These are phyloP conservation scores for Halictus quadricinctus DNA, from an alignment of 2,888 invertebrate genomes.

Conservation along the genomic window DNA sequence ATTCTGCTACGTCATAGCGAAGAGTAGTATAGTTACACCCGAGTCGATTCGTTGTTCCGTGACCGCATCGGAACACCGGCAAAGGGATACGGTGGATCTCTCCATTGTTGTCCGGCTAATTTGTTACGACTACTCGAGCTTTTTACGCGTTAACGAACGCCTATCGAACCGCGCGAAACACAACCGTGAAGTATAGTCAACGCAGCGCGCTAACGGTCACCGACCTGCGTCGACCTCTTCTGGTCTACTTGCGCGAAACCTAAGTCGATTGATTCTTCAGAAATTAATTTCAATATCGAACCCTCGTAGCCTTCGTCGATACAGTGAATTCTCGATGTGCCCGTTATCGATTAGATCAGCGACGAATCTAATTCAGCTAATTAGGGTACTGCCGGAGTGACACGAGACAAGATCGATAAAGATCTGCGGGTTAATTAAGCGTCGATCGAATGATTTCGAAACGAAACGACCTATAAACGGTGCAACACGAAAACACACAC, in stretches of 20 bases:
- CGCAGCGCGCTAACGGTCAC: slow-evolving; percentile 54
- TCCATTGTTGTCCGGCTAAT: slow-evolving; percentile 54
- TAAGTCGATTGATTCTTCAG: neutral
- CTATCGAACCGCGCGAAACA: slow-evolving; percentile 1
- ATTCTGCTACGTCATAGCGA: slow-evolving; percentile 39
- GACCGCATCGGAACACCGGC: slow-evolving; percentile 2
- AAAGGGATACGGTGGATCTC: slow-evolving; percentile 38
- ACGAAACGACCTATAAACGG: slow-evolving; percentile 1
- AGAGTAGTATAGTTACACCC: slow-evolving; percentile 7
- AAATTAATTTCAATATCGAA: no score
- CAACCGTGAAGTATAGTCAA: neutral
- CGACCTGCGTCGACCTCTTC: slow-evolving; percentile 62
- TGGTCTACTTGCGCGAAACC: slow-evolving; percentile 35
- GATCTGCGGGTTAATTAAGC: slow-evolving; percentile 37
- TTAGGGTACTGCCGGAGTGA: slow-evolving; percentile 9
- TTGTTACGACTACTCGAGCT: slow-evolving; percentile 49
- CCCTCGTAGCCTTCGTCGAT: no score
- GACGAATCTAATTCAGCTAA: slow-evolving; percentile 13
- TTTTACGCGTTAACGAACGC: slow-evolving; percentile 45
- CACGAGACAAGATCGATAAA: slow-evolving; percentile 23
- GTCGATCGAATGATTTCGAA: neutral
- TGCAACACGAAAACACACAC: slow-evolving; percentile 14
- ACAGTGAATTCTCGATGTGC: no score
- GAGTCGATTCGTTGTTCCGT: slow-evolving; percentile 9
- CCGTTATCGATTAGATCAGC: slow-evolving; percentile 6